Evolutionary conservation across 1,140 invertebrate genomes (phyloP).

Genomic region (Prorops nasuta): DNA sequence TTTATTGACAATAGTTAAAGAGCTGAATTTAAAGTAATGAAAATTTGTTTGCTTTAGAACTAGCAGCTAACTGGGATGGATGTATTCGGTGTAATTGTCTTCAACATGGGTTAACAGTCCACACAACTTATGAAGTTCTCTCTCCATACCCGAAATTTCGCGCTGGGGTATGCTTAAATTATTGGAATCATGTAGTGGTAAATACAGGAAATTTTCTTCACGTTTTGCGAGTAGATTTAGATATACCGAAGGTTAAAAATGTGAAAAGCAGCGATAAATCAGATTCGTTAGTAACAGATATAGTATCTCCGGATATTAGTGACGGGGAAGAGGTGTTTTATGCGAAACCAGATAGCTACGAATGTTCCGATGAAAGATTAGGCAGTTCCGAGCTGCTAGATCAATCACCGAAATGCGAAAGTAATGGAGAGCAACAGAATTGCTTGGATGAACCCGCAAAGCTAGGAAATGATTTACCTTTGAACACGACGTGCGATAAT

Average conservation of each 20-base stretch:
- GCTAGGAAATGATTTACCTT: conserved; percentile 28
- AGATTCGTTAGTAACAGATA: conserved; percentile 33
- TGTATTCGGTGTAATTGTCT: conserved; percentile 63
- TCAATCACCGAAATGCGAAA: conserved; percentile 39
- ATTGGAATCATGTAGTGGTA: conserved; percentile 65
- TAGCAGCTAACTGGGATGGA: conserved; percentile 62
- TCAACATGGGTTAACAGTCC: conserved; percentile 67
- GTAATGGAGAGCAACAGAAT: conserved; percentile 36
- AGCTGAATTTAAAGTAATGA: too few relatives aligned
- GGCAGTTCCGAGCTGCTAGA: conserved; percentile 29
- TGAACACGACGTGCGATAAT: conserved; percentile 40
- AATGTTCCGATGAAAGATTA: conserved; percentile 38
- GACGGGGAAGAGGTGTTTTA: conserved; percentile 46
- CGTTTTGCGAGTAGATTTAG: conserved; percentile 60
- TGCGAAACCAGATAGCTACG: conserved; percentile 35
- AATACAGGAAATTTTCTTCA: conserved; percentile 74
- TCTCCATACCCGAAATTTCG: conserved; percentile 68
- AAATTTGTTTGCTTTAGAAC: conserved; percentile 46
- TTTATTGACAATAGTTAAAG: background rate
- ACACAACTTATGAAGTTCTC: conserved; percentile 68
- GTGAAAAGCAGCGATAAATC: conserved; percentile 39
- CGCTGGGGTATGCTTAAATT: conserved; percentile 63
- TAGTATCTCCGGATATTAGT: conserved; percentile 42
- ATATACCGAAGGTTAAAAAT: conserved; percentile 40
- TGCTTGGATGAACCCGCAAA: conserved; percentile 28